phyloP scores from a whole-genome alignment of 2,113 vertebrate species.

The Azemiops feae region DNA sequence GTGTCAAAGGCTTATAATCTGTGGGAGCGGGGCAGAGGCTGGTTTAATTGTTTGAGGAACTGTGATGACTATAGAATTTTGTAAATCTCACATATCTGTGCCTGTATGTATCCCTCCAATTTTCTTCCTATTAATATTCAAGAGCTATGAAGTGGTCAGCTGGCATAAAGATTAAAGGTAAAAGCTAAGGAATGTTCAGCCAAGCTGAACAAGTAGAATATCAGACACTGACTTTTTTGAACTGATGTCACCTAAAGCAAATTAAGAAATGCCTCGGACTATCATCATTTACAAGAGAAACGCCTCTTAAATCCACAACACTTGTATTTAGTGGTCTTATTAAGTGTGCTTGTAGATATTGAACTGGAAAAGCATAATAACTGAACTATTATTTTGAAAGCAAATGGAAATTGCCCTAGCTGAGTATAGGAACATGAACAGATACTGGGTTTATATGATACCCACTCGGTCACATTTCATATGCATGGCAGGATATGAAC shows the following conservation, averaged over 20 bases:
- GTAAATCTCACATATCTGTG: slow-evolving; percentile 46
- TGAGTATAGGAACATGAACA: slow-evolving; percentile 45
- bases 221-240: slow-evolving; percentile 66
- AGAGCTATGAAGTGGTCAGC: slow-evolving; percentile 68
- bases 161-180: slow-evolving; percentile 67
- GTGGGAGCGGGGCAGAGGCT: slow-evolving; percentile 20
- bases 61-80: slow-evolving; percentile 55
- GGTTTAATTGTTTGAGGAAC: background rate
- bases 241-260: slow-evolving; percentile 67
- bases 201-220: slow-evolving; percentile 70
- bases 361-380: slow-evolving; percentile 59
- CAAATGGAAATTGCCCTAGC: slow-evolving; percentile 55
- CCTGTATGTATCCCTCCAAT: slow-evolving; percentile 44
- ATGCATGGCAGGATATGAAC: background rate
- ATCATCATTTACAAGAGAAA: slow-evolving; percentile 73
- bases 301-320: slow-evolving; percentile 69
- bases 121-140: slow-evolving; percentile 69
- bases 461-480: background rate
- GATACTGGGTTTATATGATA: background rate
- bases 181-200: slow-evolving; percentile 68
- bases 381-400: slow-evolving; percentile 55
- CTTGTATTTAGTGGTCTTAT: slow-evolving; percentile 77
- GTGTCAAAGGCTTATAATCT: slow-evolving; percentile 66
- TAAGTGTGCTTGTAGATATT: slow-evolving; percentile 73
- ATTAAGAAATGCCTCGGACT: slow-evolving; percentile 73